Percentiles rank a stretch among this genome's conserved stretches.
Conservation (phyloP, 2,888 invertebrate genomes). For the Acronicta alni region DNA sequence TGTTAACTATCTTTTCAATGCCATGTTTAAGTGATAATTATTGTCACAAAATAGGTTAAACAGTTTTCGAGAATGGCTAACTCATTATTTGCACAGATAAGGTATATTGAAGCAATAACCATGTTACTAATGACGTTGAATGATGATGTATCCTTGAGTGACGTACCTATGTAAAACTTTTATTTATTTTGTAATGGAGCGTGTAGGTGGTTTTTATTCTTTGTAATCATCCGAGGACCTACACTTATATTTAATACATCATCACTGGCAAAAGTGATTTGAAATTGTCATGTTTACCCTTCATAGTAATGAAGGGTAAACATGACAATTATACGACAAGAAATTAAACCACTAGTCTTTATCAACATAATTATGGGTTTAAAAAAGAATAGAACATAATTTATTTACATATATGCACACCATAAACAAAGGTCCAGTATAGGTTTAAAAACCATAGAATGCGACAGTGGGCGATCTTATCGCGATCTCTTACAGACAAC, state of each 20-base stretch:
- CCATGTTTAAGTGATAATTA: slow-evolving; percentile 11
- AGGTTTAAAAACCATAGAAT: too few relatives aligned
- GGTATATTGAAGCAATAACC: slow-evolving; percentile 9
- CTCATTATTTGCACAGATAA: slow-evolving; percentile 40
- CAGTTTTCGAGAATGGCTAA: slow-evolving; percentile 19
- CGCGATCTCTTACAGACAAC: too few relatives aligned
- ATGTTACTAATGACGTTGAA: slow-evolving; percentile 5
- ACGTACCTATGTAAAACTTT: background rate
- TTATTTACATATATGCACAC: too few relatives aligned
- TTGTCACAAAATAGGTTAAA: slow-evolving; percentile 19
- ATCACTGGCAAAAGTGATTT: background rate
- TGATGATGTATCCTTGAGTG: slow-evolving; percentile 7
- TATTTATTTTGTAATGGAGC: background rate
- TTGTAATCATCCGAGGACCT: background rate
- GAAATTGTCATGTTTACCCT: too few relatives aligned
- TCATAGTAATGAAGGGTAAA: too few relatives aligned
- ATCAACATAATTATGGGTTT: too few relatives aligned
- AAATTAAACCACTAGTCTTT: too few relatives aligned
- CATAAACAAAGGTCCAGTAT: too few relatives aligned
- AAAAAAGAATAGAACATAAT: too few relatives aligned
- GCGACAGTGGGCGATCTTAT: too few relatives aligned
- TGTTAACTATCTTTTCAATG: background rate
- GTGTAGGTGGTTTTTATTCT: background rate
- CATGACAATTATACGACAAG: too few relatives aligned
- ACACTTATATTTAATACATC: background rate